A percentile compares a stretch with the other conserved stretches of the same genome.
Conservation (phyloP, 2,888 invertebrate genomes). For the Dermolepida albohirtum region DNA sequence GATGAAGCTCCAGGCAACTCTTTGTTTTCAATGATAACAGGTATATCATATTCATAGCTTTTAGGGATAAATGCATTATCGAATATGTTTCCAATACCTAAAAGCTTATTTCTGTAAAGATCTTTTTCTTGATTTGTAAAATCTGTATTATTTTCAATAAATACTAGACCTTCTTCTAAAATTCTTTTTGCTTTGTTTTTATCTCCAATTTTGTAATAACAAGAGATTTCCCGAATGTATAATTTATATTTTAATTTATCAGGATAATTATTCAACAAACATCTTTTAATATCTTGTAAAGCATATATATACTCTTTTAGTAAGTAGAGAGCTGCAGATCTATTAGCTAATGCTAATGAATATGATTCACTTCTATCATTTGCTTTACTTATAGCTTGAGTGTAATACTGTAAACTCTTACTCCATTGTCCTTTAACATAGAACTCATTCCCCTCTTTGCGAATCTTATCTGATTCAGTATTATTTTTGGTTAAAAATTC, state of each 20-base stretch:
- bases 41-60: constrained; percentile 55
- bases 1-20: constrained; percentile 69
- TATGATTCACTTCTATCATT: constrained; percentile 69
- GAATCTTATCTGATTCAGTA: constrained; percentile 22
- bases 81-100: constrained; percentile 43
- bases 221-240: constrained; percentile 73
- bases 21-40: constrained; percentile 66
- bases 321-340: constrained; percentile 75
- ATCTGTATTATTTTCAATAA: constrained; percentile 30
- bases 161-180: constrained; percentile 52
- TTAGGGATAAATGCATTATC: constrained; percentile 48
- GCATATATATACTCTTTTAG: constrained; percentile 73
- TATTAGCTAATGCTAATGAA: constrained; percentile 74
- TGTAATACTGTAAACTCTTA: constrained; percentile 67
- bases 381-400: constrained; percentile 73
- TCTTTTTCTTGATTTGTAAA: constrained; percentile 40
- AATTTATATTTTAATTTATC: constrained; percentile 73
- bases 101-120: constrained; percentile 9
- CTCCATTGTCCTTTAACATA: constrained; percentile 29
- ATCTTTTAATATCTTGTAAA: constrained; percentile 72
- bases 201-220: constrained; percentile 58
- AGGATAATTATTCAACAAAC: constrained; percentile 74
- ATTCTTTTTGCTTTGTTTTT: constrained; percentile 5
- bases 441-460: constrained; percentile 36
- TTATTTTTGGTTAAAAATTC: constrained; percentile 1